Base-by-base conservation (phyloP, 2,888 invertebrate genomes). In the Synergus laeviventris region DNA sequence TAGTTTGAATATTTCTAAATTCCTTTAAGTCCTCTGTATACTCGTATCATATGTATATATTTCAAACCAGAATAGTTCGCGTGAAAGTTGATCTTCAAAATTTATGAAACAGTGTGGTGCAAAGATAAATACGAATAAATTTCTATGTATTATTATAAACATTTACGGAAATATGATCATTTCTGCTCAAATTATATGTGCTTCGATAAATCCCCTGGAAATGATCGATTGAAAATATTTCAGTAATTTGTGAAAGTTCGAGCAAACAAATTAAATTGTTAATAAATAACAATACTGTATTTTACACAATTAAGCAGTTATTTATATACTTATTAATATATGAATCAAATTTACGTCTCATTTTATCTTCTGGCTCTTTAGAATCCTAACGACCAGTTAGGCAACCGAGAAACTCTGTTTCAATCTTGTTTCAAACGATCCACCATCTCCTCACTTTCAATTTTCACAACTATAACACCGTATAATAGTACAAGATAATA, bases 41-140 rank as follows among this genome's bases (percentile, higher is more conserved):
- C 18, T 9, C n/a, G n/a, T n/a, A n/a, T n/a, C n/a, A n/a, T n/a
- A n/a, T n/a, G n/a, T n/a, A 56, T 21, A 8, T 21, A 56, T 56
- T 56, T 56, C 54, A 21, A 16, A 56, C 54, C 21, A 21, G 54
- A 56, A n/a, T 56, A 56, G 18, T 56, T 21, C 18, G 54, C 54
- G 54, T 18, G 54, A 56, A 56, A 56, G 54, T 56, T 21, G 54
- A n/a, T 0, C n/a, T 18, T 56, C 54, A 56, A 21, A 18, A 56
- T 64, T 64, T 64, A 64, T 42, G 39, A 64, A 64, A 64, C 14
- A 18, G 42, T 14, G 11, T 5, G 12, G 21, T 14, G 9, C 21
- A 14, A 5, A 64, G 21, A 64, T 64, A 42, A 64, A 64, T 64
- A 64, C 42, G 64, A 39, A 64, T 64, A 64, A 42, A 42, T 64